Evolutionary conservation across 2,888 invertebrate genomes (phyloP).

Genomic region (Xanthia togata): DNA sequence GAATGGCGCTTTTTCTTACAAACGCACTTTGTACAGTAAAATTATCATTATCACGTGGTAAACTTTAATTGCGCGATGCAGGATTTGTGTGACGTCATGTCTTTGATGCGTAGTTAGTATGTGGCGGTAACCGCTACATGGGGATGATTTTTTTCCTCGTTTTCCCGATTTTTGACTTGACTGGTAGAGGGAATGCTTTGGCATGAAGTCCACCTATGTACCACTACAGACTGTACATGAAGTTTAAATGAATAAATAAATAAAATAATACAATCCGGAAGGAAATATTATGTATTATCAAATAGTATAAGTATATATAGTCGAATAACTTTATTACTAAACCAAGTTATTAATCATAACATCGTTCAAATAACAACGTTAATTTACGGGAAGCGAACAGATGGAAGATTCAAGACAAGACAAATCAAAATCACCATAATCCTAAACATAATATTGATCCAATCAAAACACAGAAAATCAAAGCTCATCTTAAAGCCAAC

Average conservation of each 20-base stretch:
- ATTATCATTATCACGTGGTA: too few species aligned
- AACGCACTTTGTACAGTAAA: too few species aligned
- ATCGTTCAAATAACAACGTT: not conserved
- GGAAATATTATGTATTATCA: not conserved
- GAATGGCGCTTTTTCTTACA: too few species aligned
- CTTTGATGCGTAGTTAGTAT: too few species aligned
- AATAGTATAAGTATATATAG: too few species aligned
- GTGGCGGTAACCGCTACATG: too few species aligned
- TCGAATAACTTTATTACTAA: not conserved
- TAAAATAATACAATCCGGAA: not conserved
- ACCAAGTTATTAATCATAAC: slow-evolving; percentile 12
- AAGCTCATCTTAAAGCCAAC: slow-evolving; percentile 31
- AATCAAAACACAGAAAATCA: slow-evolving; percentile 33
- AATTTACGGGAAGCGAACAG: slow-evolving; percentile 14
- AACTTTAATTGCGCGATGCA: too few species aligned
- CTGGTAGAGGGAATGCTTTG: not conserved
- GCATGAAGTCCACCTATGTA: not conserved
- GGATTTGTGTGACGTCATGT: too few species aligned
- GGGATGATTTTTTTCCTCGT: not conserved
- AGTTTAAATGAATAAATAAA: not conserved
- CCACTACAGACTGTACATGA: not conserved
- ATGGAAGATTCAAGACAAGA: not conserved
- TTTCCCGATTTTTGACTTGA: not conserved
- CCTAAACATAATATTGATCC: slow-evolving; percentile 27
- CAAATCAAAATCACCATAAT: slow-evolving; percentile 35